These are phyloP conservation scores for Drosophila ambigua DNA, from an alignment of 1,140 invertebrate genomes.

Conservation along the genomic window DNA sequence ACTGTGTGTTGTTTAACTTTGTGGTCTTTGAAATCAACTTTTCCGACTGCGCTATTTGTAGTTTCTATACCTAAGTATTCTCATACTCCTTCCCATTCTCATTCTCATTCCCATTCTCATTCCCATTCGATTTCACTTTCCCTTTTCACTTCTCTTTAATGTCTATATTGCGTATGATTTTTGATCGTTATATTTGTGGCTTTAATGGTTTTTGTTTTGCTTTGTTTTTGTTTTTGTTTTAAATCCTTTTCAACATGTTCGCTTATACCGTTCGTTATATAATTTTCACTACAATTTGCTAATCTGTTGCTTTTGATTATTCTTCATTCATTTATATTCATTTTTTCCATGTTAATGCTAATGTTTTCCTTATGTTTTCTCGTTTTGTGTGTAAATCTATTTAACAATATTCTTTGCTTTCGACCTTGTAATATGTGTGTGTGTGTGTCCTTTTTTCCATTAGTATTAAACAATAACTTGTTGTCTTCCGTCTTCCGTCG, in stretches of 20 bases:
- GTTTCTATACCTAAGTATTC: background rate
- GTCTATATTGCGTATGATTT: slow-evolving; percentile 47
- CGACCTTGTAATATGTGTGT: slow-evolving; percentile 71
- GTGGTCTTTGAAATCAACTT: slow-evolving; percentile 37
- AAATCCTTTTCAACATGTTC: slow-evolving; percentile 23
- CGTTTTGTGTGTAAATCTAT: slow-evolving; percentile 67
- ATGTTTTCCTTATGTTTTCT: slow-evolving; percentile 30
- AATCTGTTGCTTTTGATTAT: slow-evolving; percentile 77
- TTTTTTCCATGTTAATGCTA: slow-evolving; percentile 48
- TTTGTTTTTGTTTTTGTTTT: background rate
- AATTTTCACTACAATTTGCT: slow-evolving; percentile 69
- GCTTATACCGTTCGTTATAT: slow-evolving; percentile 53
- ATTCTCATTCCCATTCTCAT: slow-evolving; percentile 3
- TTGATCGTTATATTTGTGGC: slow-evolving; percentile 50
- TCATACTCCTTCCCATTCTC: slow-evolving; percentile 11
- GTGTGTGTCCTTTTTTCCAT: slow-evolving; percentile 32
- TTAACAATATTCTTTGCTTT: slow-evolving; percentile 79
- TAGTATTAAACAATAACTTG: slow-evolving; percentile 78
- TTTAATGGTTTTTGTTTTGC: background rate
- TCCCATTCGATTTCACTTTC: background rate
- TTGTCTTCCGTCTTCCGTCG: slow-evolving; percentile 48
- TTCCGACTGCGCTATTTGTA: slow-evolving; percentile 57
- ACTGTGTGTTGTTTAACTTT: slow-evolving; percentile 11
- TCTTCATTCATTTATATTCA: slow-evolving; percentile 60
- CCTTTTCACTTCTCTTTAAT: slow-evolving; percentile 33